These are phyloP conservation scores for Rhinoderma darwinii DNA, from an alignment of 2,113 vertebrate species.

Conservation along the genomic window DNA sequence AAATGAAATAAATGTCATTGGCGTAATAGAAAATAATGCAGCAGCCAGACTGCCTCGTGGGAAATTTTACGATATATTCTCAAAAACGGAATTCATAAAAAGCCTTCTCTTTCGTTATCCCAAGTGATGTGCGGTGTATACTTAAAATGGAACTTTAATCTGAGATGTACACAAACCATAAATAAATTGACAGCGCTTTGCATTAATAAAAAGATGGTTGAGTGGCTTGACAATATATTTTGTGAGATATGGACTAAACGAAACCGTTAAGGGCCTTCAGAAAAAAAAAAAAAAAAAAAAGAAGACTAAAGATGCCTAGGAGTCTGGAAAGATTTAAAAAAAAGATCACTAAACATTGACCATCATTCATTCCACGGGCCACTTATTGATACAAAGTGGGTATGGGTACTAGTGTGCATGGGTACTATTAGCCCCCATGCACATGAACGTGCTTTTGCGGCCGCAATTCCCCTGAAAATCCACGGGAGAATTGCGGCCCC, in stretches of 20 bases:
- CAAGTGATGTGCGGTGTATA: neutral
- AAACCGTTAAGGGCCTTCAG: too few relatives aligned
- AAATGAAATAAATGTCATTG: conserved; percentile 28
- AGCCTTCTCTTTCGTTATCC: neutral
- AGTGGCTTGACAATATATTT: neutral
- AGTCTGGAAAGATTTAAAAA: too few relatives aligned
- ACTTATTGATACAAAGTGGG: too few relatives aligned
- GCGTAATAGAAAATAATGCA: conserved; percentile 41
- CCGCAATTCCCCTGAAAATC: too few relatives aligned
- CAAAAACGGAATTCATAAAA: conserved; percentile 5
- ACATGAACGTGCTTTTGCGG: too few relatives aligned
- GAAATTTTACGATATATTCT: conserved; percentile 41
- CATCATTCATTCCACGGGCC: too few relatives aligned
- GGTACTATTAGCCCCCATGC: too few relatives aligned
- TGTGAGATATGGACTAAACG: neutral
- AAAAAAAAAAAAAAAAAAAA: too few relatives aligned
- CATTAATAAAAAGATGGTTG: neutral
- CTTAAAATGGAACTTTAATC: conserved; percentile 11
- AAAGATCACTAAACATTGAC: too few relatives aligned
- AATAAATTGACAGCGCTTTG: neutral
- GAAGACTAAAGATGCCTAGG: too few relatives aligned
- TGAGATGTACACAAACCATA: neutral
- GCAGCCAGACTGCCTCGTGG: conserved; percentile 23
- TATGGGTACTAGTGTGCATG: too few relatives aligned
- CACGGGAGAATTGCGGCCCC: too few relatives aligned